phyloP scores from a whole-genome alignment of 2,797 vertebrate species.

The Euphonia xanthogaster region DNA sequence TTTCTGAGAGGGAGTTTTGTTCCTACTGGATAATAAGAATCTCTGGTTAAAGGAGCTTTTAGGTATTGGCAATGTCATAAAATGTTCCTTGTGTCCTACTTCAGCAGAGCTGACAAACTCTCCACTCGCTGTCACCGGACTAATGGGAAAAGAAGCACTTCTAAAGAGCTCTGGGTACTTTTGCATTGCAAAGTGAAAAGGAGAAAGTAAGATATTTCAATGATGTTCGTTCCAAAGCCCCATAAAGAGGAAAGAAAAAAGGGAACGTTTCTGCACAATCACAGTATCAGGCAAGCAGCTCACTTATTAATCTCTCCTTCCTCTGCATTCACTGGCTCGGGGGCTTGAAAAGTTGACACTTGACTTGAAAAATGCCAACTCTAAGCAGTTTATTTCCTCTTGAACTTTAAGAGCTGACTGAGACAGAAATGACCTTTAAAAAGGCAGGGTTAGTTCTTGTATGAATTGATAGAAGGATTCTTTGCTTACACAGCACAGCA shows the following conservation, averaged over 20 bases:
- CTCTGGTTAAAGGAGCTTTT: background rate
- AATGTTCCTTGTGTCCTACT: background rate
- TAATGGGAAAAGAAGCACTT: conserved; percentile 50
- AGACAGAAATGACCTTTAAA: conserved; percentile 78
- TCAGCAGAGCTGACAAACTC: conserved; percentile 10
- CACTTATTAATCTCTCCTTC: conserved; percentile 61
- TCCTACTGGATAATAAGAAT: conserved; percentile 26
- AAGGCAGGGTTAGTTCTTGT: conserved; percentile 71
- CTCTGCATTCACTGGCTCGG: background rate
- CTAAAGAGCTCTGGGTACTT: background rate
- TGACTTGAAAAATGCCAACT: conserved; percentile 79
- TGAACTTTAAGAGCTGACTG: conserved; percentile 77
- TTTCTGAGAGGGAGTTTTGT: background rate
- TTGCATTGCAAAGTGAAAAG: conserved; percentile 30
- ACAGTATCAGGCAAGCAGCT: conserved; percentile 55
- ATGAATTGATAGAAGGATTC: conserved; percentile 55
- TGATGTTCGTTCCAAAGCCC: background rate
- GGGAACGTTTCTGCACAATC: conserved; percentile 2
- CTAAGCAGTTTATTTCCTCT: conserved; percentile 77
- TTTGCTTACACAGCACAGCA: conserved; percentile 55
- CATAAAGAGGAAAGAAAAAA: conserved; percentile 27
- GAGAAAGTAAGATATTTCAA: conserved; percentile 49
- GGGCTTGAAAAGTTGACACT: conserved; percentile 71
- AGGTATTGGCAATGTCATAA: background rate
- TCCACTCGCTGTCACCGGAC: background rate